phyloP scores from a whole-genome alignment of 2,888 invertebrate genomes.

The Cephus pulcher region DNA sequence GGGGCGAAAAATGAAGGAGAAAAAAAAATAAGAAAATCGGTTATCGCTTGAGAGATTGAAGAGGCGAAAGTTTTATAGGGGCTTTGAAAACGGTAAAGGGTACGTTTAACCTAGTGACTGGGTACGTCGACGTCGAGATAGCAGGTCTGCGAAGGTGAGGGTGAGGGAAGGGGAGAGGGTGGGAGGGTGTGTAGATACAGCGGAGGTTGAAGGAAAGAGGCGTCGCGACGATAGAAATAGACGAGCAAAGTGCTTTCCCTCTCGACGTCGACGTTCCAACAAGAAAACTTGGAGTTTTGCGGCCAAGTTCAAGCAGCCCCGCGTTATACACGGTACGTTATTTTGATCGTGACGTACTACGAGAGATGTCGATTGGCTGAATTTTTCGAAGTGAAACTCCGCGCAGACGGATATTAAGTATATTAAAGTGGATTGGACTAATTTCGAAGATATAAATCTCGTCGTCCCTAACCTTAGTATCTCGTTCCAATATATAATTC shows the following conservation, averaged over 20 bases:
- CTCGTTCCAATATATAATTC: too few relatives aligned
- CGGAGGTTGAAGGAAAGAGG: constrained; percentile 48
- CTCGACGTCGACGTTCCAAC: constrained; percentile 54
- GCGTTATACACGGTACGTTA: not conserved
- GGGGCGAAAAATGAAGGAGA: not conserved
- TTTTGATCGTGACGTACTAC: not conserved
- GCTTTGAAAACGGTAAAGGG: constrained; percentile 8
- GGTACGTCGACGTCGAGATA: constrained; percentile 27
- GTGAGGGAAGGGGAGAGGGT: constrained; percentile 10
- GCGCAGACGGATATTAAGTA: not conserved
- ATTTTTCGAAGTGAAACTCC: not conserved
- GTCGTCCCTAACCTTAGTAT: too few relatives aligned
- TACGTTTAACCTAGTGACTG: constrained; percentile 57
- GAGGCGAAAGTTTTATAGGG: not conserved
- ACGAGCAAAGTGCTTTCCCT: constrained; percentile 56
- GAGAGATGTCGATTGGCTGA: not conserved
- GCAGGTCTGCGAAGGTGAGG: constrained; percentile 8
- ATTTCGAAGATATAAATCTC: not conserved
- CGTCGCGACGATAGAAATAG: constrained; percentile 59
- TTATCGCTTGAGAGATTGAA: not conserved
- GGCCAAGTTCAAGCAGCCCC: constrained; percentile 62
- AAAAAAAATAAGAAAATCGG: not conserved
- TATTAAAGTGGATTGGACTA: not conserved
- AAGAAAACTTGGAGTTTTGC: constrained; percentile 59
- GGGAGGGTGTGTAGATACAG: constrained; percentile 32